Evolutionary conservation across 2,888 invertebrate genomes (phyloP).

Genomic region (Acutogordius australiensis): DNA sequence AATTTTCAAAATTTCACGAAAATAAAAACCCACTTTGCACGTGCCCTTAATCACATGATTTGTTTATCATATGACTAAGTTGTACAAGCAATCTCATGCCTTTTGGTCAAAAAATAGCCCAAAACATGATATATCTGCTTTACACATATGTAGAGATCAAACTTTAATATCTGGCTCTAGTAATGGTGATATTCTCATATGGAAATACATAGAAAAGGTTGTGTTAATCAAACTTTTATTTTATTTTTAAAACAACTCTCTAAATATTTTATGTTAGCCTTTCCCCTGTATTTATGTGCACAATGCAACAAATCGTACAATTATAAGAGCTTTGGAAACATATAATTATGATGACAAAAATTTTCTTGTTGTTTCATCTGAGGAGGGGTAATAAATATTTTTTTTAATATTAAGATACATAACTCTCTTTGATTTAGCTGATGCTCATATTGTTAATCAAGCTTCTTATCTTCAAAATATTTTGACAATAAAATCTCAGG

Average conservation of each 20-base stretch:
- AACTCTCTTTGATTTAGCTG: not conserved
- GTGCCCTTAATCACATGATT: no score
- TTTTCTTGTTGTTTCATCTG: not conserved
- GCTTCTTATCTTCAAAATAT: not conserved
- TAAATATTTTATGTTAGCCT: not conserved
- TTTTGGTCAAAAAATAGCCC: not conserved
- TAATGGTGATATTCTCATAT: not conserved
- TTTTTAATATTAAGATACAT: not conserved
- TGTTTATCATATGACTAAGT: no score
- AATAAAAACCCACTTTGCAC: no score
- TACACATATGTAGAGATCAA: not conserved
- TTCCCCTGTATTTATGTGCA: not conserved
- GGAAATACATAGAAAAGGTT: not conserved
- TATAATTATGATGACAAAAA: not conserved
- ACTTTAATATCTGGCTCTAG: not conserved
- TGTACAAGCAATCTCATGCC: not conserved
- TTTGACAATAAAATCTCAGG: not conserved
- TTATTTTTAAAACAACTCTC: not conserved
- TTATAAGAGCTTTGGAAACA: not conserved
- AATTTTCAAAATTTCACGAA: no score
- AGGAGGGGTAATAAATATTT: not conserved
- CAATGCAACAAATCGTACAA: not conserved
- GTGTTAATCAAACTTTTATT: no score
- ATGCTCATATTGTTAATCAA: not conserved
- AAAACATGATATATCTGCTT: constrained; percentile 4